These are phyloP conservation scores for Pyrgus malvae DNA, from an alignment of 2,888 invertebrate genomes.

Conservation along the genomic window DNA sequence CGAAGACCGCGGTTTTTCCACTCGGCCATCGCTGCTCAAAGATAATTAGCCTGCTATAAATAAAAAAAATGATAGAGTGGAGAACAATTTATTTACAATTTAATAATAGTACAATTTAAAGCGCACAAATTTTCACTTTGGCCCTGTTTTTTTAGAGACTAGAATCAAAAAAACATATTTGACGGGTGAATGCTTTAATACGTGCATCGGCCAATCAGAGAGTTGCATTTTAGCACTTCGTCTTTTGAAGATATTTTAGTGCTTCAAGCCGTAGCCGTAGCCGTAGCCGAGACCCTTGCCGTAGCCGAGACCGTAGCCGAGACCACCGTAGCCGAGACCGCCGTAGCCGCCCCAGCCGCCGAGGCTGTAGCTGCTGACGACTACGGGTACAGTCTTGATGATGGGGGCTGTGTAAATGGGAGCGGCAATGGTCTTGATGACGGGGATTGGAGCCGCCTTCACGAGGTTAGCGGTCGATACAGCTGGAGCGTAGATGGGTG, in stretches of 20 bases:
- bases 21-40: too few relatives aligned
- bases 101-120: too few relatives aligned
- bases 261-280: constrained; percentile 32
- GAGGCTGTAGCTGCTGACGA: constrained; percentile 1
- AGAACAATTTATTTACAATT: too few relatives aligned
- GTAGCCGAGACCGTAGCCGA: constrained; percentile 34
- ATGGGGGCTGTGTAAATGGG: constrained; percentile 52
- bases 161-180: neutral
- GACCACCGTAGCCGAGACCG: constrained; percentile 30
- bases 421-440: constrained; percentile 51
- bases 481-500: constrained; percentile 51
- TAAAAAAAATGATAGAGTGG: too few relatives aligned
- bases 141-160: too few relatives aligned
- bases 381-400: constrained; percentile 41
- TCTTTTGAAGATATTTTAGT: constrained; percentile 29
- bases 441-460: constrained; percentile 62
- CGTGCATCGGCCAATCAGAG: constrained; percentile 39
- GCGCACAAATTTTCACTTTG: too few relatives aligned
- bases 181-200: constrained; percentile 25
- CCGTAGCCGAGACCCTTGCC: constrained; percentile 36
- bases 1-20: too few relatives aligned
- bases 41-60: too few relatives aligned
- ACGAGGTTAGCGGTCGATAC: constrained; percentile 61
- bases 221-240: constrained; percentile 37
- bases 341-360: constrained; percentile 28